Evolutionary conservation across 2,888 invertebrate species (phyloP).

Genomic region (Pheosia tremula): DNA sequence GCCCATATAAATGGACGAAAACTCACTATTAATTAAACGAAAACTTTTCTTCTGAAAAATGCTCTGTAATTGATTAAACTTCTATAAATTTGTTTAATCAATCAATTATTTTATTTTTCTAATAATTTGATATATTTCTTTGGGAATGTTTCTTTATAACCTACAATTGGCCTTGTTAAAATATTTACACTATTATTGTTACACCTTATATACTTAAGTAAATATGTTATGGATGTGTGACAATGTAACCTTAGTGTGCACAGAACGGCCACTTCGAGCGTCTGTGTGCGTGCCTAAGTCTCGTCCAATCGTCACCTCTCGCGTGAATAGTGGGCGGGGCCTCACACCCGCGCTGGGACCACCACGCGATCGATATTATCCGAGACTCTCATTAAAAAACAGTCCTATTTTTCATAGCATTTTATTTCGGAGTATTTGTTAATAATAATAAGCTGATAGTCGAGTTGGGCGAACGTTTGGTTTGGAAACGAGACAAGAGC

Average conservation of each 20-base stretch:
- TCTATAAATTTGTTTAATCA: too few species aligned
- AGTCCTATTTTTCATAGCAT: not conserved
- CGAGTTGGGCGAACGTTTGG: too few species aligned
- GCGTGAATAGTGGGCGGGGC: conserved; percentile 80
- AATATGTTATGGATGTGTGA: conserved; percentile 4
- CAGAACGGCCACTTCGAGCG: conserved; percentile 12
- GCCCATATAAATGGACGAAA: too few species aligned
- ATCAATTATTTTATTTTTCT: too few species aligned
- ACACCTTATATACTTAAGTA: not conserved
- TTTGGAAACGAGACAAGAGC: too few species aligned
- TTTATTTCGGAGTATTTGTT: not conserved
- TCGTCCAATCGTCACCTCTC: conserved; percentile 80
- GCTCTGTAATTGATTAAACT: too few species aligned
- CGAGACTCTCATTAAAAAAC: conserved; percentile 30
- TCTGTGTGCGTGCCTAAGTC: conserved; percentile 32
- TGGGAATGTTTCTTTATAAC: too few species aligned
- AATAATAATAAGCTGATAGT: too few species aligned
- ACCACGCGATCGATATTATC: conserved; percentile 60
- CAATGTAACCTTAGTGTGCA: conserved; percentile 17
- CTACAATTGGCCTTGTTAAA: too few species aligned
- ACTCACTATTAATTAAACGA: too few species aligned
- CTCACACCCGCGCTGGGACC: conserved; percentile 62
- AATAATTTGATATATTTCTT: too few species aligned
- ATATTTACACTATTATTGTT: not conserved
- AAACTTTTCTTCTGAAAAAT: too few species aligned